Evolutionary conservation across 1,140 invertebrate genomes (phyloP).

Genomic region (Lerema accius): DNA sequence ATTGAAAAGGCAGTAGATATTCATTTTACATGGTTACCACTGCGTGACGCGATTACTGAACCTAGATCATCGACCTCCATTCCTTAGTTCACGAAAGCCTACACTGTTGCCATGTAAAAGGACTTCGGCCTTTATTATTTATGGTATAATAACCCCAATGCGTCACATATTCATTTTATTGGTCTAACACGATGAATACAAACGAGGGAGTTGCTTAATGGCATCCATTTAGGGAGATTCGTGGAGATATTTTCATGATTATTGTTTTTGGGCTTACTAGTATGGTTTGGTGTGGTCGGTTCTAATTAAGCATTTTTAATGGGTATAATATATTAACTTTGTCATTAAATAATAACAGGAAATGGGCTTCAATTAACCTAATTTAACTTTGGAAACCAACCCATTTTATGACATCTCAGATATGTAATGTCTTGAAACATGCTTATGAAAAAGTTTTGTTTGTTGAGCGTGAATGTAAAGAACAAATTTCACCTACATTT

Average conservation of each 20-base stretch:
- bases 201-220: constrained; percentile 21
- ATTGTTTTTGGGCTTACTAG: constrained; percentile 9
- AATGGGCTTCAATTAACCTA: no score
- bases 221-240: constrained; percentile 13
- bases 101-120: constrained; percentile 44
- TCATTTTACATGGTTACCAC: constrained; percentile 48
- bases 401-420: no score
- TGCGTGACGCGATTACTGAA: constrained; percentile 49
- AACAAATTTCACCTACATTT: no score
- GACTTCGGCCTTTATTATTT: constrained; percentile 50
- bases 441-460: no score
- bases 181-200: constrained; percentile 19
- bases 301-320: not conserved
- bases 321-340: no score
- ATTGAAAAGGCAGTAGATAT: constrained; percentile 34
- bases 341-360: no score
- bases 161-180: constrained; percentile 22
- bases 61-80: constrained; percentile 52
- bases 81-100: constrained; percentile 48
- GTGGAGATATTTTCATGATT: constrained; percentile 11
- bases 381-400: no score
- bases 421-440: no score
- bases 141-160: constrained; percentile 38
- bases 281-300: no score
- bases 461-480: no score